These are phyloP conservation scores for Ceratina australensis DNA, from an alignment of 1,140 invertebrate species.

Conservation along the genomic window DNA sequence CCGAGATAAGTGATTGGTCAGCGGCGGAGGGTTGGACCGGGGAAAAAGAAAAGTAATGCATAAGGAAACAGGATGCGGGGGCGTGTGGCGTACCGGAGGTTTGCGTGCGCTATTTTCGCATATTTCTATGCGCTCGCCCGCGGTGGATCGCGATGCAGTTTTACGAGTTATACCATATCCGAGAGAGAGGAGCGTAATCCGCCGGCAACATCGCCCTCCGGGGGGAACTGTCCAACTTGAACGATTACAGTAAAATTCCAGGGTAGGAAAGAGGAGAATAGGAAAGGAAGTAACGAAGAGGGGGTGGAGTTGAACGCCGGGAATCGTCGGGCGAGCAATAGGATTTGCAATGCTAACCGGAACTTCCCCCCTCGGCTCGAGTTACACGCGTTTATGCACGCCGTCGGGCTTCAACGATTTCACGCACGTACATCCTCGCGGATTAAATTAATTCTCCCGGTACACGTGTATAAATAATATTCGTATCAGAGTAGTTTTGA, in stretches of 20 bases:
- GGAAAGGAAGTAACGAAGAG: too few relatives aligned
- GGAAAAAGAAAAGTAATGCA: conserved; percentile 10
- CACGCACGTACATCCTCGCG: background rate
- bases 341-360: conserved; percentile 35
- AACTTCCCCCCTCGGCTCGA: background rate
- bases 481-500: too few relatives aligned
- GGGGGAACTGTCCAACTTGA: conserved; percentile 41
- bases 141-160: conserved; percentile 40
- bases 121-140: conserved; percentile 31
- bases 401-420: background rate
- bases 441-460: background rate
- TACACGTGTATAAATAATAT: too few relatives aligned
- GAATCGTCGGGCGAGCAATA: conserved; percentile 14
- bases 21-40: background rate
- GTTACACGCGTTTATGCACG: conserved; percentile 21
- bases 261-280: background rate
- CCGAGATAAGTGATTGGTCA: conserved; percentile 55
- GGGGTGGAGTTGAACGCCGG: background rate
- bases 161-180: conserved; percentile 47
- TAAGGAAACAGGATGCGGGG: background rate
- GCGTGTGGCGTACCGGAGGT: background rate
- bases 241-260: conserved; percentile 45
- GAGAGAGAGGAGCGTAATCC: conserved; percentile 37
- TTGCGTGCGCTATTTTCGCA: conserved; percentile 59
- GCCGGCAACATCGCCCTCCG: conserved; percentile 16